Evolutionary conservation across 30 jellyfish, hydroid and myxozoan species (phyloP), one percentile per base, ranked within the genome.

Genomic region (Cassiopea andromeda): DNA sequence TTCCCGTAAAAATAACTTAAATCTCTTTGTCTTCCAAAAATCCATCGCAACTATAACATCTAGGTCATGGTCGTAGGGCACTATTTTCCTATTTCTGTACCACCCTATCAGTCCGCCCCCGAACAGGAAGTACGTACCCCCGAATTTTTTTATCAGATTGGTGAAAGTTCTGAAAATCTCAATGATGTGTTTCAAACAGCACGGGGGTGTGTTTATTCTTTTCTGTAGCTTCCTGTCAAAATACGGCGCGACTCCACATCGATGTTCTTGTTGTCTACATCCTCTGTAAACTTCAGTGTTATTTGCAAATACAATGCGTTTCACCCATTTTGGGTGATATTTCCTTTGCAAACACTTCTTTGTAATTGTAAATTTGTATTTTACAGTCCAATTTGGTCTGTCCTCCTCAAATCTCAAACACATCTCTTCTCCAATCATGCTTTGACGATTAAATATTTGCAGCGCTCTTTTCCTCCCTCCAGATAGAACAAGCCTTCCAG

Each of bases 51-150:
- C 82, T 2, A 88, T 27, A 0, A 88, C 57, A 64, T 88, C 95
- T 8, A 88, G 71, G 48, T 88, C 95, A 13, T 77, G 83, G 79
- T 88, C 95, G 57, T 88, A 88, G 1, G 95, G 95, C 50, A 88
- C 88, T 12, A 88, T 44, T 44, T 73, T 15, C 50, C 75, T 88
- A 46, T 88, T 78, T 45, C 95, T 60, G 73, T 0, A 80, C 95
- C 95, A 88, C 46, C 95, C 95, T 19, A 88, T 68, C 58, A 88
- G 58, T 10, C 91, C 95, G 1, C 95, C 95, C 13, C 75, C 82
- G 27, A 80, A 61, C 60, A 88, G 69, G 45, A 78, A 88, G 60
- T 88, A 83, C 59, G 59, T 71, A 38, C 83, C 85, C 64, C 86
- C 80, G 67, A 75, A 49, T 43, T 38, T 14, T 15, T 4, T 47